These are phyloP conservation scores for Pristionchus entomophagus DNA, from an alignment of 2,888 invertebrate species.

Conservation along the genomic window DNA sequence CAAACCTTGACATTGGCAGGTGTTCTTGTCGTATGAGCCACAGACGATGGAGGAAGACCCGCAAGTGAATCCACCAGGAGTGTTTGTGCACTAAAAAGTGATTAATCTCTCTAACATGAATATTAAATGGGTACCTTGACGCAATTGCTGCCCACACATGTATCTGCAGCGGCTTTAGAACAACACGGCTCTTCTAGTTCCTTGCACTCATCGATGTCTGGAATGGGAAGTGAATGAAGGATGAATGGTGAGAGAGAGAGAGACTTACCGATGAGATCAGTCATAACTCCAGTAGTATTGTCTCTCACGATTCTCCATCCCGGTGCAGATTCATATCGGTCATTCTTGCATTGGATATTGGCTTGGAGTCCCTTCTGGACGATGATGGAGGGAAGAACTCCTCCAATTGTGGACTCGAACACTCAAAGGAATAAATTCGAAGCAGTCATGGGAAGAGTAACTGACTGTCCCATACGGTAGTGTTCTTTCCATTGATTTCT, in stretches of 20 bases:
- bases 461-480: neutral
- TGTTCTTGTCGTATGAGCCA: neutral
- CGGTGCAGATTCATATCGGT: neutral
- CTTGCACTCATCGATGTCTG: constrained; percentile 34
- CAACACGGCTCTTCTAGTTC: neutral
- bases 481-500: constrained; percentile 4
- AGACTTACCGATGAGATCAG: constrained; percentile 39
- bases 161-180: neutral
- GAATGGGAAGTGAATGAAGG: neutral
- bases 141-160: neutral
- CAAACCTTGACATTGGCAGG: neutral
- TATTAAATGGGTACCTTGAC: neutral
- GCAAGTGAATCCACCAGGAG: neutral
- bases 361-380: neutral
- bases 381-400: neutral
- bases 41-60: neutral
- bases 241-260: no score
- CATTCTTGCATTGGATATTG: neutral
- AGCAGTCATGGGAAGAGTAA: neutral
- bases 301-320: constrained; percentile 36
- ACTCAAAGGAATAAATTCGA: neutral
- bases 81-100: neutral
- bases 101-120: neutral
- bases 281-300: constrained; percentile 14
- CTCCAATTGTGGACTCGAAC: neutral